phyloP scores from a whole-genome alignment of 30 jellyfish, hydroid and myxozoan species.

The Aurelia coerulea region DNA sequence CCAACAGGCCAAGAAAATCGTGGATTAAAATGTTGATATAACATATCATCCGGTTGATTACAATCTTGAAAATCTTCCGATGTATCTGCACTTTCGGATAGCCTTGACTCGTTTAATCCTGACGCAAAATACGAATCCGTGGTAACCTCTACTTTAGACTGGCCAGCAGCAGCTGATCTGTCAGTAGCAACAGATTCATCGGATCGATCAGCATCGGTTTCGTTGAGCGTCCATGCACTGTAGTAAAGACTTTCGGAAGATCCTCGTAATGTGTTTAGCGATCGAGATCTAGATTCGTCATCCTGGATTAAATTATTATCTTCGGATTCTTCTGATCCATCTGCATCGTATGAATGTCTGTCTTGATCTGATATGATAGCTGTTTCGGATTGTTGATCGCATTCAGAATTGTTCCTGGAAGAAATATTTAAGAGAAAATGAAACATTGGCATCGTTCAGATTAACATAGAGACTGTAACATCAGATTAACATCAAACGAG shows the following conservation, averaged over 20 bases:
- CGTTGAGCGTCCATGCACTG: slow-evolving; percentile 82
- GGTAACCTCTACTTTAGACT: neutral
- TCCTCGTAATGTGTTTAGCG: slow-evolving; percentile 35
- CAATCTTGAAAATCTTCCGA: slow-evolving; percentile 51
- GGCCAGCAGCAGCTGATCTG: no score
- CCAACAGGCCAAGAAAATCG: slow-evolving; percentile 83
- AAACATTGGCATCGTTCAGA: no score
- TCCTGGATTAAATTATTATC: slow-evolving; percentile 12
- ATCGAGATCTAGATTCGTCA: neutral
- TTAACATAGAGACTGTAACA: no score
- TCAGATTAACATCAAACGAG: no score
- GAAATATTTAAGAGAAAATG: no score
- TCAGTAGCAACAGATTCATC: slow-evolving; percentile 2
- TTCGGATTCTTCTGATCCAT: slow-evolving; percentile 56
- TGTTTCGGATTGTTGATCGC: no score
- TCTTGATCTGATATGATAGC: slow-evolving; percentile 20
- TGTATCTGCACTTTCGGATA: slow-evolving; percentile 17
- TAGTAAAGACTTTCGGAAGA: slow-evolving; percentile 75
- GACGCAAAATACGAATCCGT: slow-evolving; percentile 52
- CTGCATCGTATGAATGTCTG: slow-evolving; percentile 56
- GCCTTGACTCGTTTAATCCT: slow-evolving; percentile 24
- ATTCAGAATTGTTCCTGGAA: neutral
- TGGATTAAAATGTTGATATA: slow-evolving; percentile 74
- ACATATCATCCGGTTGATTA: slow-evolving; percentile 47
- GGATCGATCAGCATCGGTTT: neutral